Evolutionary conservation across 2,113 vertebrate species (phyloP).

Genomic region (Ciconia maguari): DNA sequence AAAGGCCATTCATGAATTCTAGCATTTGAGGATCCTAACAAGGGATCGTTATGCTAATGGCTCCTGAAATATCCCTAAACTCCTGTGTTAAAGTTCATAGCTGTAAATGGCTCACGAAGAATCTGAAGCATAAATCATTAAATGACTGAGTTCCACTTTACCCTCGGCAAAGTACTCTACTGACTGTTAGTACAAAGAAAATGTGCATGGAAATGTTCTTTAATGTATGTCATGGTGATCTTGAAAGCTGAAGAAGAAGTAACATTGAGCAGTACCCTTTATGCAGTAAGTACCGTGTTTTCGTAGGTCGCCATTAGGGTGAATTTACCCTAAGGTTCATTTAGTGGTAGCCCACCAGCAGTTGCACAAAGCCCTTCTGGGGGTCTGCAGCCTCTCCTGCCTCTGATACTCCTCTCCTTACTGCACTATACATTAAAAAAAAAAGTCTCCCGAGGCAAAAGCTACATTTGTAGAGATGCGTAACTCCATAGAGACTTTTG

Average conservation of each 20-base stretch:
- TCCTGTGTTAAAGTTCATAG: slow-evolving; percentile 8
- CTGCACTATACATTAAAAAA: neutral
- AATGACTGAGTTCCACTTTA: neutral
- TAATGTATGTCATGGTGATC: neutral
- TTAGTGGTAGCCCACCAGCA: neutral
- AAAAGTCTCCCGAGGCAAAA: neutral
- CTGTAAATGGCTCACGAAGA: neutral
- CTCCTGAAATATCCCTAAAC: slow-evolving; percentile 39
- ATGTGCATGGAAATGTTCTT: neutral
- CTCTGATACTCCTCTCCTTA: neutral
- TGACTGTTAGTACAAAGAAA: neutral
- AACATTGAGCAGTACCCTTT: neutral
- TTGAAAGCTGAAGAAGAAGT: neutral
- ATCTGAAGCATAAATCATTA: neutral
- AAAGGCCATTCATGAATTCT: slow-evolving; percentile 33
- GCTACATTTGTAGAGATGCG: neutral
- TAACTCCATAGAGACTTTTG: neutral
- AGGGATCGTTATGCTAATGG: slow-evolving; percentile 32
- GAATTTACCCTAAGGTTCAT: neutral
- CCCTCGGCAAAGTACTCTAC: neutral
- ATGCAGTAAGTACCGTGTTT: neutral
- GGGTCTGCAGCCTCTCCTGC: neutral
- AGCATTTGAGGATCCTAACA: slow-evolving; percentile 30
- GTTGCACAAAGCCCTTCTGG: neutral
- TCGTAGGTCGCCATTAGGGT: neutral